Evolutionary conservation across 2,797 vertebrate species (phyloP), one percentile per base, ranked within the genome.

Genomic region (Cacajao melanocephalus): DNA sequence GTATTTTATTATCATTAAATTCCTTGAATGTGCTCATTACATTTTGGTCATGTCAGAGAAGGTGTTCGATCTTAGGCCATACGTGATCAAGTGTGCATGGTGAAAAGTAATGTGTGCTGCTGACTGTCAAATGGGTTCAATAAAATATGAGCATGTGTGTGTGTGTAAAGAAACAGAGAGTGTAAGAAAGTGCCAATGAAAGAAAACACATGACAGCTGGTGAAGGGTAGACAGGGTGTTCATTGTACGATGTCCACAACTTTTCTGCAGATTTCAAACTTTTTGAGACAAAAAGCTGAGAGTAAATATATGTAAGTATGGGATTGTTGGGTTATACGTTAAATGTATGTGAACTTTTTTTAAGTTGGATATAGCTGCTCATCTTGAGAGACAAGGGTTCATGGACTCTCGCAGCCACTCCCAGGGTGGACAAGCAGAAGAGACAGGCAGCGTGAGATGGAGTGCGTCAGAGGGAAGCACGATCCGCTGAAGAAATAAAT

Each of bases 211-310:
- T 73, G 30, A 85, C 19, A n/a, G 64, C 33, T n/a, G n/a, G 8
- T 17, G 19, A 72, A 52, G 39, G 14, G 33, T 7, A 22, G 41
- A 11, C 0, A 20, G 39, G 15, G 20, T 55, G 22, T 7, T 75
- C 33, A 22, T 0, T 41, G 39, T 19, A 75, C 26, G 33, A 15
- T 48, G 41, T 75, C 55, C 48, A 61, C n/a, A 24, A 72, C n/a
- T 88, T 61, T 52, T 79, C 36, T 52, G 2, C 14, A 55, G 78
- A 6, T 39, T 20, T 75, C 7, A 67, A 82, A 36, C 39, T 58
- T 39, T 90, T 80, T 87, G 15, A 96, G 82, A 84, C 80, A 50
- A 76, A 70, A 85, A 33, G 15, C 33, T 84, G 10, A 24, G 33
- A 85, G 30, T 44, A 88, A 89, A 96, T 75, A 87, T n/a, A 61